A percentile compares a stretch with the other conserved stretches of the same genome.
phyloP scores from a whole-genome alignment of 2,888 invertebrate species.

The Phymatocera aterrima region DNA sequence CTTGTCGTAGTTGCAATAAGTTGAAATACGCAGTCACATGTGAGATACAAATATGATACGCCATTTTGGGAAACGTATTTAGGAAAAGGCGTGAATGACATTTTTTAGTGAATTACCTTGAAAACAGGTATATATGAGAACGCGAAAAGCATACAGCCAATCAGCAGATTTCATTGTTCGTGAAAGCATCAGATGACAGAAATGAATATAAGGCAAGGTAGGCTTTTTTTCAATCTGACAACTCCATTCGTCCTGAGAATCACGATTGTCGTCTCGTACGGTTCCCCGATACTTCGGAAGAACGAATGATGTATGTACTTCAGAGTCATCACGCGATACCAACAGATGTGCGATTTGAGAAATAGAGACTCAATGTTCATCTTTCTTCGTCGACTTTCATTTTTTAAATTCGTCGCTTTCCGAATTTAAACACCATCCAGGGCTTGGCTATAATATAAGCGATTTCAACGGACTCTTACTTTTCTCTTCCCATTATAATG shows the following conservation, averaged over 20 bases:
- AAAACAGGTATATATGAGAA: background rate
- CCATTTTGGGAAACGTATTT: background rate
- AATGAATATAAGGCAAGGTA: too few species aligned
- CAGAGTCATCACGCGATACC: background rate
- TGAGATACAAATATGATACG: background rate
- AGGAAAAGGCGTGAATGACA: background rate
- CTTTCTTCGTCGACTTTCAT: slow-evolving; percentile 5
- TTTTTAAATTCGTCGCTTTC: slow-evolving; percentile 10
- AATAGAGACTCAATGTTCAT: background rate
- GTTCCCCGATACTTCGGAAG: background rate
- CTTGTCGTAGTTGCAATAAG: background rate
- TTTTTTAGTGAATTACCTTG: too few species aligned
- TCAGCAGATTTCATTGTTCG: background rate
- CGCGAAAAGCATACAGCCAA: background rate
- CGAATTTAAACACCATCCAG: background rate
- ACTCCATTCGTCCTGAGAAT: background rate
- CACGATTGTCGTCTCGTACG: background rate
- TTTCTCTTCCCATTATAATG: background rate
- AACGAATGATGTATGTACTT: background rate
- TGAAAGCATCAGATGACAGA: background rate
- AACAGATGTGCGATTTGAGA: background rate
- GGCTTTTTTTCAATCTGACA: background rate
- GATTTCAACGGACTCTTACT: background rate
- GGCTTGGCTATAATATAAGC: background rate
- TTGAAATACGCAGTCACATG: background rate